Conservation (phyloP, 2,113 vertebrate genomes). For the Meriones unguiculatus region DNA sequence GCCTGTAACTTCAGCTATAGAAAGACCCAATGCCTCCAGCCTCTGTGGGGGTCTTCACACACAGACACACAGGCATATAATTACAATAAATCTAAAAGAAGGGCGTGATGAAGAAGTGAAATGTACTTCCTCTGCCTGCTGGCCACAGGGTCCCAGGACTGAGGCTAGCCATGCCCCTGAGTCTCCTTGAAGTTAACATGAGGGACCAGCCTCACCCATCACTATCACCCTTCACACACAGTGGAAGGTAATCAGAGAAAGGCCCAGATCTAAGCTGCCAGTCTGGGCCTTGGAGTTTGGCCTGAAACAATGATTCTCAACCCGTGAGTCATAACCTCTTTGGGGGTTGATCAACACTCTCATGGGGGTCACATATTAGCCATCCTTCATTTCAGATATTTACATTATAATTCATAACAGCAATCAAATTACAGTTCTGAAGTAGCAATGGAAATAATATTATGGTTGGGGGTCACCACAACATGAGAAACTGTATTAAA, state of each 20-base stretch:
- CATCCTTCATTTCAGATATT: background rate
- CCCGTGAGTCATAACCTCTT: accelerated
- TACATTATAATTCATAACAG: background rate
- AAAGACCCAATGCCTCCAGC: background rate
- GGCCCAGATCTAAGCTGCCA: too few species aligned
- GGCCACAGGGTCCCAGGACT: background rate
- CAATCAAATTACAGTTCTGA: background rate
- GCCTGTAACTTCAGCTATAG: background rate
- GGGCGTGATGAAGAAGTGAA: background rate
- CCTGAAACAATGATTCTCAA: background rate
- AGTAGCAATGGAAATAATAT: background rate
- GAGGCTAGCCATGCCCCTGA: background rate
- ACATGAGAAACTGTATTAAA: background rate
- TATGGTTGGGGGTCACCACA: background rate
- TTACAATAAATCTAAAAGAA: background rate
- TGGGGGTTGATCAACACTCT: too few species aligned
- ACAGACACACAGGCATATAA: background rate
- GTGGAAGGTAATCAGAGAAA: background rate
- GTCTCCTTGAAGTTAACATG: background rate
- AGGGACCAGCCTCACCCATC: too few species aligned
- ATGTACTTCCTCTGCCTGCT: background rate
- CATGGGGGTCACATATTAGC: background rate
- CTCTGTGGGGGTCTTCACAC: background rate
- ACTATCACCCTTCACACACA: background rate
- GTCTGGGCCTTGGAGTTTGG: background rate